phyloP scores from a whole-genome alignment of 1,140 invertebrate genomes.

The Drosophila aff. region DNA sequence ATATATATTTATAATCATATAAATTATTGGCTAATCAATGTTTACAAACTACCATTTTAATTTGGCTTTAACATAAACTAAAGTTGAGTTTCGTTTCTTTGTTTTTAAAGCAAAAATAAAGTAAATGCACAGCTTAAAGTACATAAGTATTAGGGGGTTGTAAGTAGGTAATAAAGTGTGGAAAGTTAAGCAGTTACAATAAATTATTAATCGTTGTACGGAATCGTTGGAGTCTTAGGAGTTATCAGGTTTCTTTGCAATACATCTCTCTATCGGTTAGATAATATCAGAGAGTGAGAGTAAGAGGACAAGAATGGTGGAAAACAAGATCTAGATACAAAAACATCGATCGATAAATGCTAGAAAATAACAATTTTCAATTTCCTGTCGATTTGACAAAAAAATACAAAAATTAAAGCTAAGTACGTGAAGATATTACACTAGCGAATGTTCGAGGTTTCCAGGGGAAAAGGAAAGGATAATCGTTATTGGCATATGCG shows the following conservation, averaged over 20 bases:
- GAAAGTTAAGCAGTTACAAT: constrained; percentile 40
- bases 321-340: constrained; percentile 22
- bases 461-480: not conserved
- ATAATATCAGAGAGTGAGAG: constrained; percentile 60
- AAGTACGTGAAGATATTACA: constrained; percentile 52
- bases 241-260: constrained; percentile 67
- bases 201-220: constrained; percentile 73
- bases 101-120: constrained; percentile 22
- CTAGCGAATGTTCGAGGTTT: constrained; percentile 35
- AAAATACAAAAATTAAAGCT: constrained; percentile 65
- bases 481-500: constrained; percentile 48
- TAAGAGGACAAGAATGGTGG: constrained; percentile 23
- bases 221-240: constrained; percentile 74
- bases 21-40: constrained; percentile 47
- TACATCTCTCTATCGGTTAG: constrained; percentile 36
- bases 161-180: constrained; percentile 10
- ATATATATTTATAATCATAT: constrained; percentile 43
- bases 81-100: constrained; percentile 49
- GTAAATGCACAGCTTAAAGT: constrained; percentile 48
- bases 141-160: constrained; percentile 4
- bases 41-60: constrained; percentile 60
- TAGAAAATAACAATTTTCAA: constrained; percentile 33
- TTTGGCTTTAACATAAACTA: constrained; percentile 72
- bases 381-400: too few species aligned
- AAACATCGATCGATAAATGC: constrained; percentile 35